Conservation (phyloP, 2,113 vertebrate genomes). For the Daboia siamensis region DNA sequence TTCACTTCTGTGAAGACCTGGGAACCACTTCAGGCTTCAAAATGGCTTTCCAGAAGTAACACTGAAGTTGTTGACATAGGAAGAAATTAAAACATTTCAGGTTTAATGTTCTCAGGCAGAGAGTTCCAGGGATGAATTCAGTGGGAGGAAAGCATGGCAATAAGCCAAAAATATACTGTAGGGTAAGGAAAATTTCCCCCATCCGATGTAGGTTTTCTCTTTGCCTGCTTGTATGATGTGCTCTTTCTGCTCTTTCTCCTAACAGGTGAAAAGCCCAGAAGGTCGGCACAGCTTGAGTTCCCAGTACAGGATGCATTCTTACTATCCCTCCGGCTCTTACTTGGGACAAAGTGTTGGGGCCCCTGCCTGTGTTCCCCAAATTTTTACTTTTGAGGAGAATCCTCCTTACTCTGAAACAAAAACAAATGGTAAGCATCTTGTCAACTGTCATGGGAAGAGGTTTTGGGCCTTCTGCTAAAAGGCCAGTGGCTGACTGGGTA, state of each 20-base stretch:
- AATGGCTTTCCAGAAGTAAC: not conserved
- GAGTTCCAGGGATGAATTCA: not conserved
- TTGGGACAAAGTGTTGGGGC: slow-evolving; percentile 79
- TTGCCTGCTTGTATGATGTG: not conserved
- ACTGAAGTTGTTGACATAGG: not conserved
- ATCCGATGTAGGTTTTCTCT: not conserved
- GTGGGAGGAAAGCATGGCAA: not conserved
- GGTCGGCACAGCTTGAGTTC: slow-evolving; percentile 76
- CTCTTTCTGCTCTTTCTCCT: slow-evolving; percentile 38
- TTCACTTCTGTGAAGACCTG: not conserved
- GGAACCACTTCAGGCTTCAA: not conserved
- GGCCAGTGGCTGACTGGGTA: not conserved
- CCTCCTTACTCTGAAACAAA: slow-evolving; percentile 75
- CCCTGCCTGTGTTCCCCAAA: slow-evolving; percentile 72
- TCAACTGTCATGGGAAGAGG: fast-evolving
- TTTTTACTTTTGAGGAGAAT: slow-evolving; percentile 80
- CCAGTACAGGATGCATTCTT: slow-evolving; percentile 91
- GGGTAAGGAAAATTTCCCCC: fast-evolving
- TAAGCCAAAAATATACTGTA: no score
- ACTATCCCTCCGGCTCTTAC: slow-evolving; percentile 84
- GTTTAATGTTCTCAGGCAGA: not conserved
- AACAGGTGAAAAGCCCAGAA: slow-evolving; percentile 81
- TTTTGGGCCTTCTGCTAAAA: not conserved
- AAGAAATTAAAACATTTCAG: not conserved
- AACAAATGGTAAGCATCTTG: slow-evolving; percentile 75